phyloP scores from a whole-genome alignment of 2,113 vertebrate species.

The Sylvilagus bachmani region DNA sequence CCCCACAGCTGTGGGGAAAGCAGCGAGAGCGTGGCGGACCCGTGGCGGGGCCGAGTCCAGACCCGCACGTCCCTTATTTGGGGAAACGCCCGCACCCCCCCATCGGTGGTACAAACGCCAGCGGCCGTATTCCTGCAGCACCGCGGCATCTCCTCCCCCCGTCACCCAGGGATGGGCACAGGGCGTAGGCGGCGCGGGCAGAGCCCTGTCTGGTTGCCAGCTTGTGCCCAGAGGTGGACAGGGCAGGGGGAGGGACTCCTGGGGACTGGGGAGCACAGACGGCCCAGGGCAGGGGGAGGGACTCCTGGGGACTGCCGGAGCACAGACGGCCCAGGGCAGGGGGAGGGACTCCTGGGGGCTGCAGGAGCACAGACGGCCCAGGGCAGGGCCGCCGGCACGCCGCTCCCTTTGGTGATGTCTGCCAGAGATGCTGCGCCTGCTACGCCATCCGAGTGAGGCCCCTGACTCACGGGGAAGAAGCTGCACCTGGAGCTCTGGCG shows the following conservation, averaged over 20 bases:
- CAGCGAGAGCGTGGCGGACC: fast-evolving
- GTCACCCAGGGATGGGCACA: fast-evolving
- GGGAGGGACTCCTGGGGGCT: background rate
- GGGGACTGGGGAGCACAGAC: too few species aligned
- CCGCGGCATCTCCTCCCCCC: fast-evolving
- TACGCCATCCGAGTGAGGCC: too few species aligned
- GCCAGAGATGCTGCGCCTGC: background rate
- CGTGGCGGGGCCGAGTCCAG: background rate
- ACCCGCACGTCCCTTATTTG: background rate
- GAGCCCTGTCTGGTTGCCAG: background rate
- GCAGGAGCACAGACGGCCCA: too few species aligned
- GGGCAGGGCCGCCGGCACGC: too few species aligned
- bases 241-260: background rate
- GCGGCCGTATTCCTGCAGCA: background rate
- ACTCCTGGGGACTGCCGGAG: too few species aligned
- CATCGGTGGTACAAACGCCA: background rate
- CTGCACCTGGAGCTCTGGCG: too few species aligned
- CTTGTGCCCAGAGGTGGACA: fast-evolving
- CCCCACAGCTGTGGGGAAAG: fast-evolving
- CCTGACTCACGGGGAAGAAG: too few species aligned
- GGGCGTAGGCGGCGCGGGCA: fast-evolving
- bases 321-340: too few species aligned
- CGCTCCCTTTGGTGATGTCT: background rate
- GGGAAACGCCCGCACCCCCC: background rate
- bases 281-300: background rate